Base-by-base conservation (phyloP, 2,888 invertebrate genomes). In the Trissonchulus latispiculum region DNA sequence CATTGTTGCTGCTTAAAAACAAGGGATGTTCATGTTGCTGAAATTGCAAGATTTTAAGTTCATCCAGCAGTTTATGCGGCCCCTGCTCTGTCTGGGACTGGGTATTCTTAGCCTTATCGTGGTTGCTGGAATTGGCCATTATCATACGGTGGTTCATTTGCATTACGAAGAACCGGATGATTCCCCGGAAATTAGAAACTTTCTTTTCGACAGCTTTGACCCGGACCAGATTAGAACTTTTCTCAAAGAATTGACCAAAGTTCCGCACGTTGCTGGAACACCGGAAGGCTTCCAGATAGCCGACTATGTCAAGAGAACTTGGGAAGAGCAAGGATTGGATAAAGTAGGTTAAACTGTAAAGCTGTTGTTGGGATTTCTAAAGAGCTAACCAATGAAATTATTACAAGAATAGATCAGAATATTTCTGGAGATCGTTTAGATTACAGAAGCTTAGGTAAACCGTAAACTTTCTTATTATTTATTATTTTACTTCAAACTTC, bases 41-140 rank as follows among this genome's bases (percentile, higher is more conserved):
- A n/a, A n/a, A n/a, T n/a, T n/a, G n/a, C n/a, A n/a, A n/a, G n/a
- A n/a, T n/a, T n/a, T n/a, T n/a, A n/a, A n/a, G n/a, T n/a, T n/a
- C n/a, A n/a, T n/a, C n/a, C n/a, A n/a, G n/a, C n/a, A n/a, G n/a
- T n/a, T n/a, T n/a, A n/a, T n/a, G n/a, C n/a, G n/a, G 36, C 69
- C 69, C 28, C 35, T 68, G 32, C 28, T 68, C 36, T 68, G 69
- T 36, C 35, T 68, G n/a, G 33, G 69, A 15, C n/a, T 68, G 8
- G 69, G 69, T 3, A 2, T 68, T 2, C 8, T 68, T n/a, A 36
- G 36, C n/a, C 36, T 68, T 32, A 8, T 68, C 3, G 69, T 68
- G 33, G 69, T 68, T 2, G 69, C 69, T 33, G 69, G 32, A 8
- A 68, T 68, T 33, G 69, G 69, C 2, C 29, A 68, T 36, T 68